These are phyloP conservation scores for Podarcis lilfordi DNA, from an alignment of 2,797 vertebrate genomes.

Conservation along the genomic window DNA sequence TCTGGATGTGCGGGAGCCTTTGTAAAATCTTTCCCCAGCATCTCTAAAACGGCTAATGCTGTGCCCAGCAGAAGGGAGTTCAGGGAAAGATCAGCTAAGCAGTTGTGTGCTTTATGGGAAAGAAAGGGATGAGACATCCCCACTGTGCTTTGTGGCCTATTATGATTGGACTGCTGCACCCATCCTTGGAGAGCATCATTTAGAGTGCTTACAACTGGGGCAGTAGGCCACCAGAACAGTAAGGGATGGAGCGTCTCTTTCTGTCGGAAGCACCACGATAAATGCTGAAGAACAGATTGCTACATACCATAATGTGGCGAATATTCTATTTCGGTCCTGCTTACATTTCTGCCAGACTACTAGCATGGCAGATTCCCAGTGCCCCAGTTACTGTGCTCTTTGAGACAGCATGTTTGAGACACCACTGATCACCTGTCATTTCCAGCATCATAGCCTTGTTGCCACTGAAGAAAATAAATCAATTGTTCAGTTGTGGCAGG, in stretches of 20 bases:
- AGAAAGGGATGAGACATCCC: not conserved
- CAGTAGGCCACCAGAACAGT: not conserved
- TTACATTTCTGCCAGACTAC: not conserved
- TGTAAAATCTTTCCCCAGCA: not conserved
- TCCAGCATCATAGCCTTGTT: fast-evolving
- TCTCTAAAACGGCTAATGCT: not conserved
- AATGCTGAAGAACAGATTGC: constrained; percentile 1
- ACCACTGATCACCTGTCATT: not conserved
- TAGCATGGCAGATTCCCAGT: constrained; percentile 28
- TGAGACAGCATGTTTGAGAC: constrained; percentile 8
- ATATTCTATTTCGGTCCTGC: constrained; percentile 15
- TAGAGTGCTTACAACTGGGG: not conserved
- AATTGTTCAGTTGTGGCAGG: constrained; percentile 33
- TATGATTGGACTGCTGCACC: not conserved
- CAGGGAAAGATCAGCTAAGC: not conserved
- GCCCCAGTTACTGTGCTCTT: constrained; percentile 26
- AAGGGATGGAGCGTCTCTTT: not conserved
- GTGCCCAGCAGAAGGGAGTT: constrained; percentile 16
- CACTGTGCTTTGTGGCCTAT: not conserved
- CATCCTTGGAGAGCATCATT: not conserved
- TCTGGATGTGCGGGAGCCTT: not conserved
- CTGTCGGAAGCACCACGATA: constrained; percentile 23
- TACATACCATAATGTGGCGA: constrained; percentile 5
- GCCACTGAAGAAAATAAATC: fast-evolving
- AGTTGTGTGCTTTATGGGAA: not conserved